Evolutionary conservation across 2,113 vertebrate genomes (phyloP).

Genomic region (Pica pica): DNA sequence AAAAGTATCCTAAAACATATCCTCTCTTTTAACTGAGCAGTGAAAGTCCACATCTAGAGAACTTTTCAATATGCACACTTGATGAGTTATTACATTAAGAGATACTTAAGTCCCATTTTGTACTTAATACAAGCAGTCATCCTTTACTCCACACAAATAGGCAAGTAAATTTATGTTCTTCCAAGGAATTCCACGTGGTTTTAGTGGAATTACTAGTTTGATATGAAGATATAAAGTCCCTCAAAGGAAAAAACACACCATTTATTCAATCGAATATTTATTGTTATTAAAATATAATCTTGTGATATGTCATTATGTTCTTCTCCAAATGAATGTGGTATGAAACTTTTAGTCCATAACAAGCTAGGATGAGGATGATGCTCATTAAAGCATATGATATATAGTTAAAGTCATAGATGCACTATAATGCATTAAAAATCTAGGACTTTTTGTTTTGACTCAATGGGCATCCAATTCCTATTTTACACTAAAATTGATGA

Average conservation of each 20-base stretch:
- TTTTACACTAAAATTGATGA: slow-evolving; percentile 14
- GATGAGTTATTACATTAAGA: not conserved
- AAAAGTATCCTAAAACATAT: not conserved
- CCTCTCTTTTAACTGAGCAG: not conserved
- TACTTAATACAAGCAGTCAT: not conserved
- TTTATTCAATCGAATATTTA: not conserved
- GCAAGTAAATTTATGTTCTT: not conserved
- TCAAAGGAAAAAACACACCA: not conserved
- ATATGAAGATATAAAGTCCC: not conserved
- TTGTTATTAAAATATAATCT: not conserved
- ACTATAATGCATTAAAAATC: not conserved
- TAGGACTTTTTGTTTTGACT: not conserved
- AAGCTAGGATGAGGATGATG: not conserved
- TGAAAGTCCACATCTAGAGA: not conserved
- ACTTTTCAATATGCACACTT: not conserved
- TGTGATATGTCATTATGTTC: not conserved
- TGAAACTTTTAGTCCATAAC: slow-evolving; percentile 9
- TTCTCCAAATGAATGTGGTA: slow-evolving; percentile 16
- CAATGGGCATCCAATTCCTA: not conserved
- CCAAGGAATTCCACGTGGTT: accelerated
- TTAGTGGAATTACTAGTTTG: not conserved
- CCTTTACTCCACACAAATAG: not conserved
- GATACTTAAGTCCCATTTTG: not conserved
- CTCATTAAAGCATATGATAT: not conserved
- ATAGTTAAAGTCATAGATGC: not conserved